A percentile compares a stretch with the other conserved stretches of the same genome.
phyloP scores from a whole-genome alignment of 2,113 vertebrate genomes.

The Atlantisia rogersi region DNA sequence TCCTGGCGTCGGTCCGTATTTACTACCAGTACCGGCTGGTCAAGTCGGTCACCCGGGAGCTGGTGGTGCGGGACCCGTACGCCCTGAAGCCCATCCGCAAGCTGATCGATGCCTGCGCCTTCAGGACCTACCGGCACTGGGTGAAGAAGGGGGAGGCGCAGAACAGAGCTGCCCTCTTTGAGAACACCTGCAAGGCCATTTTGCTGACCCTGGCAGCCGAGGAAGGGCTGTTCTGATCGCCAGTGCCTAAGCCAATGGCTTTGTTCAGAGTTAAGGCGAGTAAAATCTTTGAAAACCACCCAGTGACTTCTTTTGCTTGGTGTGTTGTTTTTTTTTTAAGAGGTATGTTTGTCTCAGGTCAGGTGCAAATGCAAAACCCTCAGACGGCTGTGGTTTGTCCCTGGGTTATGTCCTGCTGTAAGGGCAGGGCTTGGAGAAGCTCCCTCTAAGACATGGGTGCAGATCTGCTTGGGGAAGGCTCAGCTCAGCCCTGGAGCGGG shows the following conservation, averaged over 20 bases:
- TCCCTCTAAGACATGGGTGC: not conserved
- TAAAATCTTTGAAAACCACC: conserved; percentile 2
- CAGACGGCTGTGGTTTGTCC: accelerated
- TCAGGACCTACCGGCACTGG: conserved; percentile 97
- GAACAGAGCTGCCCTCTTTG: conserved; percentile 95
- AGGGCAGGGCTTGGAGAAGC: not conserved
- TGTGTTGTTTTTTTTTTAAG: not conserved
- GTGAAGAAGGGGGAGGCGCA: conserved; percentile 98
- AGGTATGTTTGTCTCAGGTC: accelerated
- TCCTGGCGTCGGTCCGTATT: conserved; percentile 91
- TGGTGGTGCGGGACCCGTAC: conserved; percentile 91
- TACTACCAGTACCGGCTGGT: conserved; percentile 92
- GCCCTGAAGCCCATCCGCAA: conserved; percentile 90
- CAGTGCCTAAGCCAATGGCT: not conserved
- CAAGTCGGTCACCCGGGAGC: conserved; percentile 89
- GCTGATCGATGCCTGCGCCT: conserved; percentile 93
- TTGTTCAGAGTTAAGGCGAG: not conserved
- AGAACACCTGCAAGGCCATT: conserved; percentile 94
- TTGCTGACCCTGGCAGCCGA: conserved; percentile 84
- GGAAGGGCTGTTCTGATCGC: conserved; percentile 57
- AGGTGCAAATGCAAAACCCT: not conserved
- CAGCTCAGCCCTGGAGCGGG: not conserved
- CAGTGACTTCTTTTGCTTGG: accelerated
- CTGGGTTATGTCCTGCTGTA: not conserved
- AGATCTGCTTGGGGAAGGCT: not conserved